Conservation (phyloP, 1,140 invertebrate genomes). For the Neelides sp. region DNA sequence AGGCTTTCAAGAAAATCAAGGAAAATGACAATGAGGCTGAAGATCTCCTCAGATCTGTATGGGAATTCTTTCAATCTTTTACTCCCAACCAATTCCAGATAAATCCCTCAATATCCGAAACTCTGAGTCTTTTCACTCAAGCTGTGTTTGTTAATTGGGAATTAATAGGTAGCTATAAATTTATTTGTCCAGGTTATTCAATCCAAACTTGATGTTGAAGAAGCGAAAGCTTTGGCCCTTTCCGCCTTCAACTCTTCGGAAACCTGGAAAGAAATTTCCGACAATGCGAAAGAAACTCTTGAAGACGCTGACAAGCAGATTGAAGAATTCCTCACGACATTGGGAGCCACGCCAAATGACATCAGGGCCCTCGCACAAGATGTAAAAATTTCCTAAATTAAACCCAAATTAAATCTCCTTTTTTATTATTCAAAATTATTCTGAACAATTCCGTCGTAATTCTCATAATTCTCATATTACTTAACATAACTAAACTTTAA, state of each 20-base stretch:
- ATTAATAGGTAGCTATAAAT: slow-evolving; percentile 11
- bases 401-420: background rate
- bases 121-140: slow-evolving; percentile 4
- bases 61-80: slow-evolving; percentile 9
- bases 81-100: no score
- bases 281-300: slow-evolving; percentile 41
- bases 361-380: slow-evolving; percentile 63
- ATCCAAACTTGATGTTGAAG: slow-evolving; percentile 44
- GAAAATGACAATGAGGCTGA: slow-evolving; percentile 66
- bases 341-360: slow-evolving; percentile 64
- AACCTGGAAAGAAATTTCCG: slow-evolving; percentile 45
- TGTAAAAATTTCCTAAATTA: slow-evolving; percentile 40
- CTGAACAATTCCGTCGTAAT: background rate
- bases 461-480: background rate
- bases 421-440: background rate
- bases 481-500: no score
- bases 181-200: slow-evolving; percentile 41
- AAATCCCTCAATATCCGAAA: slow-evolving; percentile 1
- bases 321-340: slow-evolving; percentile 57
- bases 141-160: slow-evolving; percentile 10
- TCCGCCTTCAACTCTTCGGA: slow-evolving; percentile 45
- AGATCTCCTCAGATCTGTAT: slow-evolving; percentile 48
- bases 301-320: slow-evolving; percentile 53
- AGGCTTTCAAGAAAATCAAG: slow-evolving; percentile 64
- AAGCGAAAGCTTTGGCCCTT: slow-evolving; percentile 45